Percentiles rank a stretch among this genome's conserved stretches.
These are phyloP conservation scores for Dorcus hopei DNA, from an alignment of 2,888 invertebrate genomes.

Conservation along the genomic window DNA sequence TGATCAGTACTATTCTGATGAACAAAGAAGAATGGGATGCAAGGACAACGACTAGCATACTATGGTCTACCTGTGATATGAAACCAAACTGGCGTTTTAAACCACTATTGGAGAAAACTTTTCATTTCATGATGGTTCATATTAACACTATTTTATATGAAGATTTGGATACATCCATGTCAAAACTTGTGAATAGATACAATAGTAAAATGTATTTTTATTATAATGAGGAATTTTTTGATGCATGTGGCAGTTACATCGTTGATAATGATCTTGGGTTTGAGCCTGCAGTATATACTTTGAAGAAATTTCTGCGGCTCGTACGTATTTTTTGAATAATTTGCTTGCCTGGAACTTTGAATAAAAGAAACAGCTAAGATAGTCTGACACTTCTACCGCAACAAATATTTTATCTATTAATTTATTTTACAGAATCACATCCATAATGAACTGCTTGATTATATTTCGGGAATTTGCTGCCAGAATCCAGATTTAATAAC, in stretches of 20 bases:
- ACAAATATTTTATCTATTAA: background rate
- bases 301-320: slow-evolving; percentile 55
- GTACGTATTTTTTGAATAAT: slow-evolving; percentile 48
- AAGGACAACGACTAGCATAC: slow-evolving; percentile 52
- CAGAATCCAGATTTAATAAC: slow-evolving; percentile 47
- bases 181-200: slow-evolving; percentile 51
- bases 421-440: slow-evolving; percentile 54
- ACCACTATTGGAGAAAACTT: slow-evolving; percentile 54
- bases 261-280: slow-evolving; percentile 55
- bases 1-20: slow-evolving; percentile 53
- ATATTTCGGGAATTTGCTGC: slow-evolving; percentile 53
- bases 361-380: background rate
- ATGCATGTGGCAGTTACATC: slow-evolving; percentile 54
- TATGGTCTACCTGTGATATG: slow-evolving; percentile 57
- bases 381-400: background rate
- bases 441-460: slow-evolving; percentile 57
- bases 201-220: slow-evolving; percentile 53
- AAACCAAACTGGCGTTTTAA: slow-evolving; percentile 49
- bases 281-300: slow-evolving; percentile 50
- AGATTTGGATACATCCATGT: slow-evolving; percentile 53
- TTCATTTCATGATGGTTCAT: slow-evolving; percentile 51
- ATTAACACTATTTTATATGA: slow-evolving; percentile 49
- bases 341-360: background rate
- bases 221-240: slow-evolving; percentile 61
- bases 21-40: slow-evolving; percentile 49